Base-by-base conservation (phyloP, 2,113 vertebrate genomes). In the Melanotaenia duboulayi region DNA sequence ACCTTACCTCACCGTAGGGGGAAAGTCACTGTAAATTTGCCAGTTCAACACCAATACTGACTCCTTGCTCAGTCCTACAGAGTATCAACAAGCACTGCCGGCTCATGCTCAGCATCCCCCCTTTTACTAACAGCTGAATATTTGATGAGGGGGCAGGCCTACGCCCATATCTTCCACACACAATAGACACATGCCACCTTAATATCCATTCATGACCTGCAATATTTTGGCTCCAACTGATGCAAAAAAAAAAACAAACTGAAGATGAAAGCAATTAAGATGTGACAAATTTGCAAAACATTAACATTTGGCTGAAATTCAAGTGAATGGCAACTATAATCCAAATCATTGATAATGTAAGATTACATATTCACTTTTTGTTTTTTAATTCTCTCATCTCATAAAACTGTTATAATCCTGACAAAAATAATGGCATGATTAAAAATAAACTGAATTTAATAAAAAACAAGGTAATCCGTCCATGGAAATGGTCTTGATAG, bases 61-160 rank as follows among this genome's bases (percentile, higher is more conserved):
- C 79, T 78, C 66, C 69, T 74, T 63, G 35, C 64, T 83, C 71
- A 76, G 83, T 78, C 56, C 35, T 44, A 65, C 66, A 72, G 79
- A 74, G 69, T 81, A 89, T 90, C 86, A 88, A 92, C 87, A 87
- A 90, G 83, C 83, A 67, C 71, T 74, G 66, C 70, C 49, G 61
- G 71, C 70, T 79, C 17, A 74, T 4, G 37, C 83, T 83, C 76
- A 86, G 82, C 86, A 90, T 89, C 90, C 90, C 90, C 81, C 66
- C 44, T 70, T 86, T 60, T 51, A 84, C 77, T 69, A 62, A 10
- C 24, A 67, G 65, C 76, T 91, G 87, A 93, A 93, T 94, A 91
- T 93, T 92, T 84, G 68, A 95, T 90, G 87, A 93, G 89, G 80
- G 81, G 90, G 71, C 46, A 46, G 83, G 89, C 66, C 87, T 72